These are phyloP conservation scores for Toxotes jaculatrix DNA, from an alignment of 2,113 vertebrate genomes.

Conservation along the genomic window DNA sequence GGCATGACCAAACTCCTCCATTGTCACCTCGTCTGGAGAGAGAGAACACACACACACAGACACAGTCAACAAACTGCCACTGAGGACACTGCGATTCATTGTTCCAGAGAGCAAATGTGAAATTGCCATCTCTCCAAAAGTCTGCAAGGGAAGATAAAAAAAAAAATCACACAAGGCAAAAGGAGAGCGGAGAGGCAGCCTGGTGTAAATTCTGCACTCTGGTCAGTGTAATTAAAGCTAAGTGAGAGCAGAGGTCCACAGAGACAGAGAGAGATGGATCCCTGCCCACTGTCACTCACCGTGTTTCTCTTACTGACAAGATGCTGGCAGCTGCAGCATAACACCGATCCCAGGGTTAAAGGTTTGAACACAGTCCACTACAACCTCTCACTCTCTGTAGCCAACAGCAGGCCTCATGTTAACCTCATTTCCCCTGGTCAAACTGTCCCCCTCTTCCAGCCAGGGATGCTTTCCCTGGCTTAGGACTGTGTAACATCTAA, in stretches of 20 bases:
- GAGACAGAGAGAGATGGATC: slow-evolving; percentile 46
- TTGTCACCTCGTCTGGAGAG: slow-evolving; percentile 90
- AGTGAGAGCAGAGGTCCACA: slow-evolving; percentile 58
- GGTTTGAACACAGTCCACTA: slow-evolving; percentile 32
- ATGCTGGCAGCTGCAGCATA: slow-evolving; percentile 33
- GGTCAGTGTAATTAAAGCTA: slow-evolving; percentile 69
- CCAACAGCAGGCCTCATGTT: slow-evolving; percentile 5
- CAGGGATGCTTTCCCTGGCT: neutral
- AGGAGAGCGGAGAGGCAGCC: slow-evolving; percentile 38
- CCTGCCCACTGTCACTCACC: slow-evolving; percentile 40
- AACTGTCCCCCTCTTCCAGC: slow-evolving; percentile 6
- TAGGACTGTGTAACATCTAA: neutral
- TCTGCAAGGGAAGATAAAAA: slow-evolving; percentile 56
- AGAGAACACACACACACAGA: slow-evolving; percentile 38
- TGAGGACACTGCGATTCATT: slow-evolving; percentile 25
- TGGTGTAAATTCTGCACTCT: slow-evolving; percentile 48
- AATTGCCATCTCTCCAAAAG: slow-evolving; percentile 33
- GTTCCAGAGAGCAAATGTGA: slow-evolving; percentile 32
- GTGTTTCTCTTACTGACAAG: slow-evolving; percentile 50
- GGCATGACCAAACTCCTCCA: slow-evolving; percentile 91
- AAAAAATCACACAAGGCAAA: slow-evolving; percentile 40
- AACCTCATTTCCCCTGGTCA: neutral
- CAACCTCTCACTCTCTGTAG: slow-evolving; percentile 12
- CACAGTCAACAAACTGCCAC: slow-evolving; percentile 29
- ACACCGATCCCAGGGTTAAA: slow-evolving; percentile 54